phyloP scores from a whole-genome alignment of 2,797 vertebrate species.

The Sarcophilus harrisii region DNA sequence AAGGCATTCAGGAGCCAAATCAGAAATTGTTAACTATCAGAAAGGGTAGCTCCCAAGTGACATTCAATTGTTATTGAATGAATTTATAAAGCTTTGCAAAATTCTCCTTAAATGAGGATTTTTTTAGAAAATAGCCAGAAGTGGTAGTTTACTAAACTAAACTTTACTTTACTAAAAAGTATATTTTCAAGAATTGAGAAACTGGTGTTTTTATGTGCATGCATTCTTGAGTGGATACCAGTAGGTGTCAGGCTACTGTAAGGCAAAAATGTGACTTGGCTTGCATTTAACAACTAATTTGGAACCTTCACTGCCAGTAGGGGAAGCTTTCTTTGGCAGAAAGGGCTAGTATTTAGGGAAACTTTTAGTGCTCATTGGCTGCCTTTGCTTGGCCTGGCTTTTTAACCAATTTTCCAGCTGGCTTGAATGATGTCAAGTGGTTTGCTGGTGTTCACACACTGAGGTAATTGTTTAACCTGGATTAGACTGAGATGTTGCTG shows the following conservation, averaged over 20 bases:
- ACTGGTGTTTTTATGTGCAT: background rate
- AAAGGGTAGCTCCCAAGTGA: background rate
- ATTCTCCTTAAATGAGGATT: background rate
- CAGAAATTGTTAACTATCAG: background rate
- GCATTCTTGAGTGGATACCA: constrained; percentile 28
- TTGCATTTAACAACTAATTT: background rate
- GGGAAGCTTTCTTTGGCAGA: constrained; percentile 61
- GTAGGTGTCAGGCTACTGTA: constrained; percentile 65
- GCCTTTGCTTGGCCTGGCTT: constrained; percentile 49
- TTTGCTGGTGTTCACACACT: constrained; percentile 49
- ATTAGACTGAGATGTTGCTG: constrained; percentile 47
- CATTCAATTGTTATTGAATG: background rate
- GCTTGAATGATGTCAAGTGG: constrained; percentile 48
- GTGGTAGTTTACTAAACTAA: too few relatives aligned
- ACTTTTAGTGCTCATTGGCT: constrained; percentile 51
- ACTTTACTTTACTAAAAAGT: too few relatives aligned
- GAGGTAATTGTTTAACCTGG: constrained; percentile 67
- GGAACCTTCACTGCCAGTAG: constrained; percentile 22
- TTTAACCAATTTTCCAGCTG: constrained; percentile 60
- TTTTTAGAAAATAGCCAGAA: background rate
- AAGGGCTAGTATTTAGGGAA: constrained; percentile 31
- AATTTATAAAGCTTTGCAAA: background rate
- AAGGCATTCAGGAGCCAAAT: background rate
- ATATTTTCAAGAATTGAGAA: background rate
- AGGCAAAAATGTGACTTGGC: background rate